These are phyloP conservation scores for Myotis pilosus DNA, from an alignment of 2,797 vertebrate genomes.

Conservation along the genomic window DNA sequence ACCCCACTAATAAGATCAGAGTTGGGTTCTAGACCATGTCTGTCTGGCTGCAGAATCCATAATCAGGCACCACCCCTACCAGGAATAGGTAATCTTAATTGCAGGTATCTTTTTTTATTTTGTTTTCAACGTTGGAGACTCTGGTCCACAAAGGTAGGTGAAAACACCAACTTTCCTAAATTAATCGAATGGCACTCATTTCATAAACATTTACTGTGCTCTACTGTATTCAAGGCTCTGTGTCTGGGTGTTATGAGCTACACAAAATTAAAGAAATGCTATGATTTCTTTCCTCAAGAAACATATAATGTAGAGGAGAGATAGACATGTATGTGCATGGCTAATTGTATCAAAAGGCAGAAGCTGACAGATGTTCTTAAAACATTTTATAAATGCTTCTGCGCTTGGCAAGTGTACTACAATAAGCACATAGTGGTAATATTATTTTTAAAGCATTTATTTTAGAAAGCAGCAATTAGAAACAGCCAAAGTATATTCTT, in stretches of 20 bases:
- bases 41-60: neutral
- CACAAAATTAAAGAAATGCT: neutral
- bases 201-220: neutral
- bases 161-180: neutral
- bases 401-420: neutral
- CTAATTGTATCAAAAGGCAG: neutral
- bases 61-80: neutral
- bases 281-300: conserved; percentile 16
- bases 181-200: neutral
- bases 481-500: conserved; percentile 16
- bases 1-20: neutral
- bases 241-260: neutral
- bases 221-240: neutral
- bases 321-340: neutral
- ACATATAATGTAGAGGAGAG: neutral
- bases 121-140: neutral
- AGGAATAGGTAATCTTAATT: neutral
- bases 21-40: neutral
- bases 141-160: neutral
- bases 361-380: neutral
- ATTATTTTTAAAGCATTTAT: conserved; percentile 21
- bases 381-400: neutral
- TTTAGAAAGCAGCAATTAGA: conserved; percentile 8
- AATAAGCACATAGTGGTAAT: neutral
- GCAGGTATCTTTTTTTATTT: neutral